Evolutionary conservation across 2,113 vertebrate genomes (phyloP).

Genomic region (Ammodytes dubius): DNA sequence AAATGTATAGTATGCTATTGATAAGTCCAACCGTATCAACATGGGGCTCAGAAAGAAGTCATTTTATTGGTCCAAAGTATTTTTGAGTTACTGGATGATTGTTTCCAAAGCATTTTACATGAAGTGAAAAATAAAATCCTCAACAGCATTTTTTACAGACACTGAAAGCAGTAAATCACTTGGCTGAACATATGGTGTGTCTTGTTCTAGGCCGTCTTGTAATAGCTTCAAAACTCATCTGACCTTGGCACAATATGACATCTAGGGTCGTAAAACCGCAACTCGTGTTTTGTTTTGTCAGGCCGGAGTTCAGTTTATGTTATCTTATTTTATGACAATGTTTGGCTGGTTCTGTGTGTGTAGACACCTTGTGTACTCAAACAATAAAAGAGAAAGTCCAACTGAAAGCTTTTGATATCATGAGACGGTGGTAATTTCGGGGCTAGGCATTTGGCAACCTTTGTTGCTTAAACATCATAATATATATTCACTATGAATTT

Average conservation of each 20-base stretch:
- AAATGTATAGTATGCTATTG: background rate
- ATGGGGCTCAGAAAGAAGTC: no score
- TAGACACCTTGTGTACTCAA: background rate
- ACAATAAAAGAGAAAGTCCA: constrained; percentile 51
- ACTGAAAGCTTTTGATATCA: background rate
- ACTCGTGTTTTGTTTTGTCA: background rate
- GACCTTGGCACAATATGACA: background rate
- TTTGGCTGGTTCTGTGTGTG: background rate
- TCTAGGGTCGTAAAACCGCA: constrained; percentile 15
- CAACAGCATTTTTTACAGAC: constrained; percentile 1
- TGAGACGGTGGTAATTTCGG: background rate
- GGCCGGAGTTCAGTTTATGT: constrained; percentile 42
- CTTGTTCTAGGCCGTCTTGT: background rate
- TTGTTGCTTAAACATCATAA: background rate
- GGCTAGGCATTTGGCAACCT: background rate
- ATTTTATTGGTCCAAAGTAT: background rate
- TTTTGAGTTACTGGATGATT: background rate
- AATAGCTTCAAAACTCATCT: background rate
- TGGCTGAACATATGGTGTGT: background rate
- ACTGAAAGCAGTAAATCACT: constrained; percentile 6
- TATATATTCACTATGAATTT: background rate
- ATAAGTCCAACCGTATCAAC: background rate
- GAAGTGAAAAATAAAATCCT: background rate
- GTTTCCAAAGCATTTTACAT: background rate
- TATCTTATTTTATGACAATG: constrained; percentile 46